phyloP scores from a whole-genome alignment of 2,797 vertebrate genomes.

The Phyllotis vaccarum region DNA sequence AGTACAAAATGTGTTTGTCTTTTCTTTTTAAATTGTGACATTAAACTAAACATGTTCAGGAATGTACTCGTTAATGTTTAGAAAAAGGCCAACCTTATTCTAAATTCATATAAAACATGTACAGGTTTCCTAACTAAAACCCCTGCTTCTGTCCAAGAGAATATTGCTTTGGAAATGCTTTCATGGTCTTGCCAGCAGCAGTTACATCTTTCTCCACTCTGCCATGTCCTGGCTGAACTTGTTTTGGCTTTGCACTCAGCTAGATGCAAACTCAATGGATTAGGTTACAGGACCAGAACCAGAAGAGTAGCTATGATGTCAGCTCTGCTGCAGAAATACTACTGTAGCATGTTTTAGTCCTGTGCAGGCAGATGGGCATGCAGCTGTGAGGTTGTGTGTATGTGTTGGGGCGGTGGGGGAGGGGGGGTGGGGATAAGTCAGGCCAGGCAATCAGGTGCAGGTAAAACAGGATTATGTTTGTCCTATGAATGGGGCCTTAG shows the following conservation, averaged over 20 bases:
- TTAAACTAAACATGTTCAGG: neutral
- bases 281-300: neutral
- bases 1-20: neutral
- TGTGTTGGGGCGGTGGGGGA: too few relatives aligned
- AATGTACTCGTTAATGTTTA: neutral
- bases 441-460: neutral
- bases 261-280: neutral
- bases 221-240: neutral
- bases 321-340: neutral
- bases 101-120: too few relatives aligned
- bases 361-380: neutral
- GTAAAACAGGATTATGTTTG: rapidly evolving
- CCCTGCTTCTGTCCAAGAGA: too few relatives aligned
- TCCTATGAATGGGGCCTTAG: neutral
- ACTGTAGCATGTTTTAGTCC: rapidly evolving
- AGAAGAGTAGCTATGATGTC: neutral
- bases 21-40: neutral
- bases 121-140: neutral
- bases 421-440: neutral
- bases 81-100: too few relatives aligned
- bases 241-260: neutral
- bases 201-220: neutral
- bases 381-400: rapidly evolving
- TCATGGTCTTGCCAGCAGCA: neutral
- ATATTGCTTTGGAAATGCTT: neutral